Percentiles rank a stretch among this genome's conserved stretches.
Evolutionary conservation across 2,797 vertebrate genomes (phyloP).

Genomic region (Emys orbicularis): DNA sequence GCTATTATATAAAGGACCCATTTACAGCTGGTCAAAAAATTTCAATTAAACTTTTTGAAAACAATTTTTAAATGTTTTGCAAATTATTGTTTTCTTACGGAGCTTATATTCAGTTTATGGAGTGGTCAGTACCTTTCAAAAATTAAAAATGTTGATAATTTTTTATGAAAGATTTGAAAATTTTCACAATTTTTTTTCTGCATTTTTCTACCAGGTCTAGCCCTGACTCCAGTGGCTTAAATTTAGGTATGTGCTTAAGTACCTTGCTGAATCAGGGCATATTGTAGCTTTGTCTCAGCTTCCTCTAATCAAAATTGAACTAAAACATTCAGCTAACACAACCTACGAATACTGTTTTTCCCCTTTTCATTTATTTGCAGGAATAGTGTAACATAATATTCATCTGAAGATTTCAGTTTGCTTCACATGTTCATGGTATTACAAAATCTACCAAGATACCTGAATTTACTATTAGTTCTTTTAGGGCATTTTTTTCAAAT

Average conservation of each 20-base stretch:
- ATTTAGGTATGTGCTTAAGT: background rate
- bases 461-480: background rate
- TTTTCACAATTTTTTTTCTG: background rate
- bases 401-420: background rate
- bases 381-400: background rate
- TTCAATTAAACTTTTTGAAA: background rate
- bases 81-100: background rate
- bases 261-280: background rate
- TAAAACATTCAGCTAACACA: background rate
- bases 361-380: background rate
- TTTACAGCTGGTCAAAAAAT: conserved; percentile 12
- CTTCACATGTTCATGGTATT: background rate
- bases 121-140: background rate
- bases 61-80: background rate
- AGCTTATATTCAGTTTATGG: background rate
- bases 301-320: background rate
- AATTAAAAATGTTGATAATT: background rate
- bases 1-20: background rate
- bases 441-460: background rate
- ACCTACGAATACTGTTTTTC: background rate
- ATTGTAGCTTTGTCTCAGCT: background rate
- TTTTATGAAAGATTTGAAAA: background rate
- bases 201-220: background rate
- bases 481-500: background rate
- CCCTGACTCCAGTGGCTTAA: background rate